Percentiles rank a stretch among this genome's conserved stretches.
These are phyloP conservation scores for Scelioninae gen. 1 DNA, from an alignment of 2,888 invertebrate species.

Conservation along the genomic window DNA sequence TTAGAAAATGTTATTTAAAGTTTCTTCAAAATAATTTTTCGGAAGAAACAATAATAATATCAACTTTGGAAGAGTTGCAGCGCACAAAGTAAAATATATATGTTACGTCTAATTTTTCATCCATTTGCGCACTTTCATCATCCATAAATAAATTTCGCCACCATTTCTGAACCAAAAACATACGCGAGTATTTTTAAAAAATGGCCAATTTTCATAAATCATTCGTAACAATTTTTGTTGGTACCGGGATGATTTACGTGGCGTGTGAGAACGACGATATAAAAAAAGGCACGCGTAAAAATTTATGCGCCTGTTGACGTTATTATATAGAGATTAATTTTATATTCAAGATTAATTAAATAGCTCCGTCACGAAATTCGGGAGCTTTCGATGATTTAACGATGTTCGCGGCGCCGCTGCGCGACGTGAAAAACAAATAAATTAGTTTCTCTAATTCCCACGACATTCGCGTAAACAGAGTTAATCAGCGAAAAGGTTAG, in stretches of 20 bases:
- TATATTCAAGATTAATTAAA: slow-evolving; percentile 54
- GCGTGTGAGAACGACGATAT: neutral
- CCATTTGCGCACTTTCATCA: too few species aligned
- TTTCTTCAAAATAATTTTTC: too few species aligned
- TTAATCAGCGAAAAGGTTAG: slow-evolving; percentile 76
- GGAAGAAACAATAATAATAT: too few species aligned
- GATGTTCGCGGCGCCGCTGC: slow-evolving; percentile 24
- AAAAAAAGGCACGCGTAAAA: slow-evolving; percentile 5
- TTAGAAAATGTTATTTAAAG: too few species aligned
- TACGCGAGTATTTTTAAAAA: neutral
- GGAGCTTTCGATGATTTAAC: slow-evolving; percentile 49
- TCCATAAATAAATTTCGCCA: too few species aligned
- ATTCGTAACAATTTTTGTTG: neutral
- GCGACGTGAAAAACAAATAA: slow-evolving; percentile 72
- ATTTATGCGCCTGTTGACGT: slow-evolving; percentile 47
- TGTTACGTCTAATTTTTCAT: too few species aligned
- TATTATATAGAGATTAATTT: slow-evolving; percentile 45
- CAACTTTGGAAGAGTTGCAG: too few species aligned
- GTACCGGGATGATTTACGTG: slow-evolving; percentile 1
- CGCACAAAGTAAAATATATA: too few species aligned
- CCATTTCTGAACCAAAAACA: too few species aligned
- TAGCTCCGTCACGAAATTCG: slow-evolving; percentile 25
- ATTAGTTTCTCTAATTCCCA: slow-evolving; percentile 72
- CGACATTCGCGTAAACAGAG: slow-evolving; percentile 74
- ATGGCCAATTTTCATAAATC: slow-evolving; percentile 1